phyloP scores from a whole-genome alignment of 2,888 invertebrate genomes.

The Volucella inanis region DNA sequence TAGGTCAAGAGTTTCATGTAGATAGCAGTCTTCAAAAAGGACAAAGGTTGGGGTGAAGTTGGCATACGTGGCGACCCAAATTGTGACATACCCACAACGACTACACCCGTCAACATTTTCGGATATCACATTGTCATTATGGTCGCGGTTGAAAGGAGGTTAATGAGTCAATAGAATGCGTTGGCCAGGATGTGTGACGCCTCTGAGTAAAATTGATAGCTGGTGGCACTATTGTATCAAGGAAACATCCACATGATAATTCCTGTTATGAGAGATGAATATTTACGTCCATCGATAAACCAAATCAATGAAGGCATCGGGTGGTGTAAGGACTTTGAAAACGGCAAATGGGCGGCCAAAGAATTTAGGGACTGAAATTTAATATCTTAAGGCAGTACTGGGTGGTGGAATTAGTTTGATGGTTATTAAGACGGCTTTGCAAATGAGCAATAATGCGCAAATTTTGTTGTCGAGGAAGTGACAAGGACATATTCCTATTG shows the following conservation, averaged over 20 bases:
- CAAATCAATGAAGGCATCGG: neutral
- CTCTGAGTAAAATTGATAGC: slow-evolving; percentile 12
- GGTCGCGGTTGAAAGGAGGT: slow-evolving; percentile 13
- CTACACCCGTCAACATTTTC: neutral
- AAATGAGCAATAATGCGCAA: too few relatives aligned
- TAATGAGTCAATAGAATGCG: slow-evolving; percentile 7
- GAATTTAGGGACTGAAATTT: too few relatives aligned
- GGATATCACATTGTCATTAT: slow-evolving; percentile 20
- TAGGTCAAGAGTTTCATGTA: too few relatives aligned
- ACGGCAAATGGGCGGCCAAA: too few relatives aligned
- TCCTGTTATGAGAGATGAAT: slow-evolving; percentile 3
- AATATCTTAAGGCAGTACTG: too few relatives aligned
- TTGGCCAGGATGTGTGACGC: slow-evolving; percentile 6
- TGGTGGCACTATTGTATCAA: slow-evolving; percentile 9
- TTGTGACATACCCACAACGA: neutral
- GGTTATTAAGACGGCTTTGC: too few relatives aligned
- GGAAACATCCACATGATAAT: too few relatives aligned
- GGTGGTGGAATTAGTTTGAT: too few relatives aligned
- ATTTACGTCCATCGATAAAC: neutral
- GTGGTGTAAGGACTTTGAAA: too few relatives aligned
- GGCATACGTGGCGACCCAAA: neutral
- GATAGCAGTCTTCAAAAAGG: neutral
- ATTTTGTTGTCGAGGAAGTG: too few relatives aligned
- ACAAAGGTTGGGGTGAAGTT: neutral
- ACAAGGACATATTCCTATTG: too few relatives aligned